phyloP scores from a whole-genome alignment of 1,140 invertebrate species.

The Drosophila sucinea region DNA sequence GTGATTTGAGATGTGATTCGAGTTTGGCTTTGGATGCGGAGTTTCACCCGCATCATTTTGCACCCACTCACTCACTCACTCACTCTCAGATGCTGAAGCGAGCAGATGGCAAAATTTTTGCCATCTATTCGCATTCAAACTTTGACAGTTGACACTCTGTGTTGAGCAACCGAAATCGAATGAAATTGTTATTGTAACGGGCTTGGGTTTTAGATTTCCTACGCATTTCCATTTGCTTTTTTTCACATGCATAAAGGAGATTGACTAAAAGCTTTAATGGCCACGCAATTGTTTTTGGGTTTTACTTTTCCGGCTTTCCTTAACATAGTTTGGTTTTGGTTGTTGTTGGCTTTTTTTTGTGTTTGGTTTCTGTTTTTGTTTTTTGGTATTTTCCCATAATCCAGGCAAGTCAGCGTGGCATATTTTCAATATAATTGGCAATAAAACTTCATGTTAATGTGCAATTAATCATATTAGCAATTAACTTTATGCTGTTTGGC shows the following conservation, averaged over 20 bases:
- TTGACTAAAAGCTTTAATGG: background rate
- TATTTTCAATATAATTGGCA: conserved; percentile 78
- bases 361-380: conserved; percentile 14
- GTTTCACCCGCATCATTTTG: conserved; percentile 62
- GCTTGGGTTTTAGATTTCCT: background rate
- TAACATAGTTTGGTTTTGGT: conserved; percentile 10
- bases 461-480: conserved; percentile 82
- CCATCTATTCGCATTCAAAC: conserved; percentile 48
- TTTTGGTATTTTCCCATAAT: conserved; percentile 50
- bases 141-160: background rate
- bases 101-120: conserved; percentile 68
- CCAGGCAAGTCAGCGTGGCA: conserved; percentile 42
- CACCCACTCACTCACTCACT: conserved; percentile 46
- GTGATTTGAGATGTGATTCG: conserved; percentile 77
- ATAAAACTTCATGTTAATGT: conserved; percentile 82
- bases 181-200: background rate
- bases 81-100: too few species aligned
- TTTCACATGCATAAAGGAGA: too few species aligned
- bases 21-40: conserved; percentile 43
- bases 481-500: conserved; percentile 80
- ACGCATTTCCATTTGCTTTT: too few species aligned
- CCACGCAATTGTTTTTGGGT: background rate
- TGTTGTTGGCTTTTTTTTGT: background rate
- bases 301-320: background rate
- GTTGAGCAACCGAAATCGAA: background rate